A percentile compares a stretch with the other conserved stretches of the same genome.
These are phyloP conservation scores for Pimephales promelas DNA, from an alignment of 2,113 vertebrate species.

Conservation along the genomic window DNA sequence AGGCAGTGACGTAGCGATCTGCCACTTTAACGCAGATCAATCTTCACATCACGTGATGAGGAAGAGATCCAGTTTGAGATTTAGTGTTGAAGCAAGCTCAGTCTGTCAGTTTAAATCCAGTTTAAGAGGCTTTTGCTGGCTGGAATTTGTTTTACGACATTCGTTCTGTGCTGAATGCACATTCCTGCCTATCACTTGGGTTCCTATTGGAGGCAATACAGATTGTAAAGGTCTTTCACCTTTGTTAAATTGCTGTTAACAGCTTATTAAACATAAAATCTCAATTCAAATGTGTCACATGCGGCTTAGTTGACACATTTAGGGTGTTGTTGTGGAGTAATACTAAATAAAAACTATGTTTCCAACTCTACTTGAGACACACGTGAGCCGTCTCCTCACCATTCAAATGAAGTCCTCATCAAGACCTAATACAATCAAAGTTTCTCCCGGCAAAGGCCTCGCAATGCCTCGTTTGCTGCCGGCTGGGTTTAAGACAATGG, in stretches of 20 bases:
- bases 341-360: constrained; percentile 16
- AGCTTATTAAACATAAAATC: constrained; percentile 21
- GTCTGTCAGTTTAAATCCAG: constrained; percentile 1
- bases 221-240: background rate
- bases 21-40: constrained; percentile 38
- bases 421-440: constrained; percentile 69
- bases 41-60: constrained; percentile 34
- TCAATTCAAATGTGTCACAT: background rate
- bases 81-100: background rate
- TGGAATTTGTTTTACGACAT: constrained; percentile 23
- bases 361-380: constrained; percentile 19
- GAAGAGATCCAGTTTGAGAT: constrained; percentile 27
- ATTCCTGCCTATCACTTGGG: background rate
- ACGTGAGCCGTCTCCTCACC: constrained; percentile 65
- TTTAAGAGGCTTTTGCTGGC: constrained; percentile 20
- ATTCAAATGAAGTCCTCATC: constrained; percentile 74
- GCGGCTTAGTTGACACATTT: background rate
- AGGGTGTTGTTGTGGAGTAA: background rate
- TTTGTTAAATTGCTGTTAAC: background rate
- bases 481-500: constrained; percentile 78
- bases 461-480: constrained; percentile 70
- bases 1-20: constrained; percentile 21
- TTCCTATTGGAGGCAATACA: background rate
- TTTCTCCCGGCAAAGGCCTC: constrained; percentile 72
- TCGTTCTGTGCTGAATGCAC: background rate